Percentiles rank a stretch among this genome's conserved stretches.
These are phyloP conservation scores for Glaucidium brasilianum DNA, from an alignment of 2,113 vertebrate species.

Conservation along the genomic window DNA sequence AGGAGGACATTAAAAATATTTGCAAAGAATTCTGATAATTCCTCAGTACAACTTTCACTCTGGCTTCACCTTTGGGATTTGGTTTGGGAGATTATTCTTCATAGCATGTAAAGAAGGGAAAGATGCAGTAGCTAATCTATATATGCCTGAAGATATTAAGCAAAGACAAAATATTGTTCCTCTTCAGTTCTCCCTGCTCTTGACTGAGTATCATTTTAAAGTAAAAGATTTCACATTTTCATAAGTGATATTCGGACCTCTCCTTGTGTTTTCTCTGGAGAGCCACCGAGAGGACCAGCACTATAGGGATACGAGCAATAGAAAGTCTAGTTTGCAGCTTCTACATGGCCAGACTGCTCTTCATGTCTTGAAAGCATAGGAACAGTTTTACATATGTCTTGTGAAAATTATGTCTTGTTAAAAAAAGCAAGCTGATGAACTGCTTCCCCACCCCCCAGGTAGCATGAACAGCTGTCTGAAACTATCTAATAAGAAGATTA, in stretches of 20 bases:
- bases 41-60: neutral
- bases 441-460: neutral
- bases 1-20: neutral
- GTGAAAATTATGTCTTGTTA: neutral
- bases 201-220: neutral
- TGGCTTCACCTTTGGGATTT: neutral
- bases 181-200: neutral
- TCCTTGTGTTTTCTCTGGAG: neutral
- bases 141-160: neutral
- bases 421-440: neutral
- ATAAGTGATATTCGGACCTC: neutral
- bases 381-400: neutral
- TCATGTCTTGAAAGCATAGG: neutral
- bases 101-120: neutral
- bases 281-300: neutral
- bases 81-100: neutral
- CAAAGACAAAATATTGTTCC: neutral
- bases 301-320: neutral
- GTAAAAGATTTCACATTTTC: neutral
- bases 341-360: neutral
- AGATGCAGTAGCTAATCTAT: neutral
- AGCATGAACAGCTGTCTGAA: neutral
- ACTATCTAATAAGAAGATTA: conserved; percentile 50
- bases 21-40: neutral
- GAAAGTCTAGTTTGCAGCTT: neutral